Evolutionary conservation across 35 echinoderm and acorn worm genomes (phyloP).

Genomic region (Eucidaris tribuloides): DNA sequence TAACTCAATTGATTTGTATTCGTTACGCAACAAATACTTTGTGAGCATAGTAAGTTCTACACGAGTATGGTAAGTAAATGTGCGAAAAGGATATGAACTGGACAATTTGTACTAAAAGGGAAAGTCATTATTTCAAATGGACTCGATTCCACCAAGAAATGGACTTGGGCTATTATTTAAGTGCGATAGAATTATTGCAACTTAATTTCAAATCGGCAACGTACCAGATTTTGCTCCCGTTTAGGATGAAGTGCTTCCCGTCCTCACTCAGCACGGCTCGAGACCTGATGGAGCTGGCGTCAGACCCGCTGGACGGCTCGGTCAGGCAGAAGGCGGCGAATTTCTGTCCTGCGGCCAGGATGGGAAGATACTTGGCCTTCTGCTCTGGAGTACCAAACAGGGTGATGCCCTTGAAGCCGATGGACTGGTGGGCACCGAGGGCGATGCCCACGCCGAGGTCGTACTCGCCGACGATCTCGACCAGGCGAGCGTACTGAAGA

Average conservation of each 20-base stretch:
- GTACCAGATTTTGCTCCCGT: constrained; percentile 97
- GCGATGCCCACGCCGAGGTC: constrained; percentile 90
- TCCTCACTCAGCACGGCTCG: constrained; percentile 88
- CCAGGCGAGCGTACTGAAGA: constrained; percentile 83
- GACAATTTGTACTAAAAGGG: too few species aligned
- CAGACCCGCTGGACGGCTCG: constrained; percentile 83
- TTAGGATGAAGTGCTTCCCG: constrained; percentile 94
- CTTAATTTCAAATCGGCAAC: too few species aligned
- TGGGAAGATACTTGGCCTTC: constrained; percentile 90
- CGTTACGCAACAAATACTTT: too few species aligned
- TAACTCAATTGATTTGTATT: too few species aligned
- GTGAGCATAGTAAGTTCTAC: too few species aligned
- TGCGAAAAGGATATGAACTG: too few species aligned
- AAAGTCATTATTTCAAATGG: too few species aligned
- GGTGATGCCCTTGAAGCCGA: constrained; percentile 92
- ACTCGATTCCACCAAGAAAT: too few species aligned
- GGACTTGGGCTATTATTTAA: too few species aligned
- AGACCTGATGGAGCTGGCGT: constrained; percentile 92
- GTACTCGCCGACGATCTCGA: constrained; percentile 82
- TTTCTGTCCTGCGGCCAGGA: constrained; percentile 63
- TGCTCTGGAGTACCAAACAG: constrained; percentile 80
- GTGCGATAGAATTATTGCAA: too few species aligned
- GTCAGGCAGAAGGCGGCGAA: constrained; percentile 97
- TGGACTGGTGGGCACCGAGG: constrained; percentile 95
- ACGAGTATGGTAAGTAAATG: too few species aligned